Evolutionary conservation across 2,797 vertebrate genomes (phyloP), one percentile per base, ranked within the genome.

Genomic region (Trachops cirrhosus): DNA sequence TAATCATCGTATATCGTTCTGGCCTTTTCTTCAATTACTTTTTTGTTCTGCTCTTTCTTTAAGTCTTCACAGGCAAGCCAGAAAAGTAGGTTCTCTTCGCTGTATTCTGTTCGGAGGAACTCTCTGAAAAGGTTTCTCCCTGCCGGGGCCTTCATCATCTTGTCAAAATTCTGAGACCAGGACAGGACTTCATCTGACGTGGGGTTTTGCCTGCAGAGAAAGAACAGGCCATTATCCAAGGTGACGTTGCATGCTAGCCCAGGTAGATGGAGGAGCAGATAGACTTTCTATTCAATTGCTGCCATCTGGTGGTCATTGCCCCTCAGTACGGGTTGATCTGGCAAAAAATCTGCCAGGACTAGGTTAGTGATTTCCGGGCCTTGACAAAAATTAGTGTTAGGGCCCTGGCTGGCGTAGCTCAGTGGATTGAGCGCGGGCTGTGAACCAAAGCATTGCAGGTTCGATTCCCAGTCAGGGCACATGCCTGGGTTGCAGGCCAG

Each of bases 71-170:
- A 99, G 75, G 99, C 99, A 74, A 99, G 98, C 99, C 99, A 99
- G 99, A 99, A 99, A 96, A 99, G 99, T 89, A 99, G 99, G 98
- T 99, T 99, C 98, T 99, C 99, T 97, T 99, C 99, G 18, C 99
- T 99, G 97, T 99, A 99, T 97, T 99, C 99, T 0, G 99, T 99
- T 94, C 99, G 99, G 96, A 99, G 99, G 98, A 99, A 99, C 98
- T 99, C 99, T 93, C 99, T 98, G 98, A 99, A 99, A 97, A 99
- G 96, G 97, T 99, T 99, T 97, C 99, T 99, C 93, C 99, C 99
- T 90, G 99, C 99, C 91, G 99, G 96, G 48, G 99, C 99, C 97
- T 99, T 99, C 99, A 99, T 99, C 99, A 99, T 99, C 98, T 99
- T 99, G 98, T 99, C 99, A 97, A 99, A 99, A 98, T 99, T 99